phyloP scores from a whole-genome alignment of 2,113 vertebrate genomes.

The Myotis yumanensis region DNA sequence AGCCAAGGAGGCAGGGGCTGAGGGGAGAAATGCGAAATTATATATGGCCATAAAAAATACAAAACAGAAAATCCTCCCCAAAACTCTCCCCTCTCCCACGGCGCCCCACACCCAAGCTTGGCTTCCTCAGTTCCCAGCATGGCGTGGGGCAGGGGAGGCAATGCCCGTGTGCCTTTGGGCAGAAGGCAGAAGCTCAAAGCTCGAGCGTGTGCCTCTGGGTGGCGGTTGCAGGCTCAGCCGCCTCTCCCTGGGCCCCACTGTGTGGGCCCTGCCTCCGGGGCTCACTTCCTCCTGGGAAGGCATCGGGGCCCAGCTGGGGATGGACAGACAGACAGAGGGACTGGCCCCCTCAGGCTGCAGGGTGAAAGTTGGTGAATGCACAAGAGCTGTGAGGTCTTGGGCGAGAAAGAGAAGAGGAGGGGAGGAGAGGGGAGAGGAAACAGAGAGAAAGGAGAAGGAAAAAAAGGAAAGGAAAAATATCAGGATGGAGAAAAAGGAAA shows the following conservation, averaged over 20 bases:
- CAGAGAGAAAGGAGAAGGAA: background rate
- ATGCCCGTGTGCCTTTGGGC: background rate
- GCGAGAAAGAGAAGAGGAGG: background rate
- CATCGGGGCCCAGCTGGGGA: background rate
- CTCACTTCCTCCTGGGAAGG: background rate
- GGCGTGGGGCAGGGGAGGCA: background rate
- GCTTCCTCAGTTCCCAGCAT: constrained; percentile 53
- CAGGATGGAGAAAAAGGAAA: background rate
- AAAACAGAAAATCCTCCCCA: constrained; percentile 77
- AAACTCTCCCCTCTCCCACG: constrained; percentile 40
- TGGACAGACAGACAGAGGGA: background rate
- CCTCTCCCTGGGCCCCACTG: background rate
- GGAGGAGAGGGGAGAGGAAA: background rate
- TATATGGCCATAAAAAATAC: constrained; percentile 87
- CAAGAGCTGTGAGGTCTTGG: background rate
- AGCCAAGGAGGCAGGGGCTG: constrained; percentile 97
- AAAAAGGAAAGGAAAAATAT: background rate
- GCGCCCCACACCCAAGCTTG: constrained; percentile 70
- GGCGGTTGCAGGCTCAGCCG: background rate
- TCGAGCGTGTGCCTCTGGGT: background rate
- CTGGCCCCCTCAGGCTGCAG: background rate
- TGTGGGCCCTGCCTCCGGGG: background rate
- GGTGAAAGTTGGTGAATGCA: background rate
- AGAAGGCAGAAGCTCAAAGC: background rate
- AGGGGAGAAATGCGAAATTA: constrained; percentile 98